Conservation (phyloP, 2,888 invertebrate species). For the Ophion ventricosus region DNA sequence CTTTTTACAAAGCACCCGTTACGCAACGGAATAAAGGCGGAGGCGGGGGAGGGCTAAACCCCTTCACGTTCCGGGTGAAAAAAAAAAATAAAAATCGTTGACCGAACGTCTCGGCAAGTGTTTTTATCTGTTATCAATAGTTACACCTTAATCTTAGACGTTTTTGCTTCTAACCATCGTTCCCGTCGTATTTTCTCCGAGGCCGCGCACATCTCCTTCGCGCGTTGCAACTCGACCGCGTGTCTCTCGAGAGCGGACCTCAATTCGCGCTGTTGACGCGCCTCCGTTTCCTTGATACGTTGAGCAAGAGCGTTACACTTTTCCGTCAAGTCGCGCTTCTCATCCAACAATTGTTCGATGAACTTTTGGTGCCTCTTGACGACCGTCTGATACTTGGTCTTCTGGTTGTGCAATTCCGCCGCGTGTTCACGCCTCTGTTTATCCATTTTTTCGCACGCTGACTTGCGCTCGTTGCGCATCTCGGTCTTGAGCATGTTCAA, state of each 20-base stretch:
- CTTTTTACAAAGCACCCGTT: too few species aligned
- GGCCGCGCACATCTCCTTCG: slow-evolving; percentile 90
- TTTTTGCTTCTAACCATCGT: slow-evolving; percentile 93
- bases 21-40: too few species aligned
- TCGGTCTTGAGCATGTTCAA: slow-evolving; percentile 76
- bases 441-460: slow-evolving; percentile 82
- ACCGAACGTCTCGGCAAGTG: neutral
- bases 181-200: slow-evolving; percentile 91
- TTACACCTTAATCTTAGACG: slow-evolving; percentile 92
- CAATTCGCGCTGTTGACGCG: slow-evolving; percentile 87
- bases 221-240: slow-evolving; percentile 89
- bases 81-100: neutral
- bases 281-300: slow-evolving; percentile 87
- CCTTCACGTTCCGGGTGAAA: too few species aligned
- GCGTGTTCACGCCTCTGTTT: slow-evolving; percentile 82
- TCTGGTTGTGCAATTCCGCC: slow-evolving; percentile 85
- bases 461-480: slow-evolving; percentile 81
- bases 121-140: slow-evolving; percentile 17
- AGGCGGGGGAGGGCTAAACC: too few species aligned
- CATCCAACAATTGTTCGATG: slow-evolving; percentile 91
- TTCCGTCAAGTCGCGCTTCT: slow-evolving; percentile 91
- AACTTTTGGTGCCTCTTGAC: slow-evolving; percentile 92
- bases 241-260: slow-evolving; percentile 90
- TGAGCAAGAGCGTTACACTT: slow-evolving; percentile 89
- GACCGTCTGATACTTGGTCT: slow-evolving; percentile 89